These are phyloP conservation scores for Catonia carolina DNA, from an alignment of 2,888 invertebrate genomes.

Conservation along the genomic window DNA sequence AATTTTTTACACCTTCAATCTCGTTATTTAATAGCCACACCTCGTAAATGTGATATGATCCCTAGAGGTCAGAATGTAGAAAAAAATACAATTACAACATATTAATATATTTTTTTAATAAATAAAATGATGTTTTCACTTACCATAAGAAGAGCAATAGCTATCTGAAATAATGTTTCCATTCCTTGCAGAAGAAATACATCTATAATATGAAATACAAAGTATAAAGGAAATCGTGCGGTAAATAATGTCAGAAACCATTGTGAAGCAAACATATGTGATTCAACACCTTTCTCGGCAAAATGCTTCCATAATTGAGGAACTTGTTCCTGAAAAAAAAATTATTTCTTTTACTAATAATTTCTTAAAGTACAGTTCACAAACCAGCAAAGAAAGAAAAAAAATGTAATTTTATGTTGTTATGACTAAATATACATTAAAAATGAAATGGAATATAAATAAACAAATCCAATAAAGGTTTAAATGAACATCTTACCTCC, in stretches of 20 bases:
- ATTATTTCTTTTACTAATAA: too few relatives aligned
- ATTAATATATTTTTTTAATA: too few relatives aligned
- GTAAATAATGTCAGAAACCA: conserved; percentile 99
- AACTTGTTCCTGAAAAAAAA: conserved; percentile 63
- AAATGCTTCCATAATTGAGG: conserved; percentile 76
- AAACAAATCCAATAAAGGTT: conserved; percentile 5
- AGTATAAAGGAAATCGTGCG: conserved; percentile 92
- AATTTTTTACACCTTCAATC: too few relatives aligned
- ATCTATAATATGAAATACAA: conserved; percentile 96
- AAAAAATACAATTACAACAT: too few relatives aligned
- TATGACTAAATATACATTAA: background rate
- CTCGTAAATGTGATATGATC: too few relatives aligned
- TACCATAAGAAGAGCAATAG: conserved; percentile 84
- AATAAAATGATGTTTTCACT: too few relatives aligned
- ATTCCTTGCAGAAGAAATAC: conserved; percentile 92
- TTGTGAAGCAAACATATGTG: conserved; percentile 98
- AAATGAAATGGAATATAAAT: background rate
- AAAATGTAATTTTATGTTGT: too few relatives aligned
- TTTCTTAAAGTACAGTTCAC: too few relatives aligned
- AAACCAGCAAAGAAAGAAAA: too few relatives aligned
- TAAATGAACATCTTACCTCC: conserved; percentile 52
- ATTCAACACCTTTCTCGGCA: conserved; percentile 78
- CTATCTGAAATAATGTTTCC: conserved; percentile 93
- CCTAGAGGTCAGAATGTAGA: too few relatives aligned
- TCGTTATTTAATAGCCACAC: too few relatives aligned